Percentiles rank a stretch among this genome's conserved stretches.
Conservation (phyloP, 2,797 vertebrate species). For the Galaxias olidus region DNA sequence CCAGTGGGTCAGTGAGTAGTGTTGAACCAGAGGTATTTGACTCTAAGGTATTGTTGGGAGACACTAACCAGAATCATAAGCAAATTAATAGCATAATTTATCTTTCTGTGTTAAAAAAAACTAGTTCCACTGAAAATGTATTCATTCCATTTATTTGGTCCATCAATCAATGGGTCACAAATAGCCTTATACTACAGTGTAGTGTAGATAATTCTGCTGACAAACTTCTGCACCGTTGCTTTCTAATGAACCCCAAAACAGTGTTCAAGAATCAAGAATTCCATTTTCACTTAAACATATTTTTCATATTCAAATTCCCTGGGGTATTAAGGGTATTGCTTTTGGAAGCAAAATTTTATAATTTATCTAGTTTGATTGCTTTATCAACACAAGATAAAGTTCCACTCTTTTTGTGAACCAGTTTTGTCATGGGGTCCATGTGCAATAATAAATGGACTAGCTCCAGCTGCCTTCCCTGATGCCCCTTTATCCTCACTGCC, state of each 20-base stretch:
- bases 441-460: no score
- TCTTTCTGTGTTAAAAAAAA: background rate
- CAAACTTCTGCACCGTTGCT: constrained; percentile 20
- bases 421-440: no score
- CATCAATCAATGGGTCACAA: background rate
- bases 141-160: background rate
- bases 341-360: no score
- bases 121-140: background rate
- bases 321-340: background rate
- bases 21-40: constrained; percentile 47
- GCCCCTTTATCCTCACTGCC: no score
- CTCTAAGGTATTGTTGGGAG: constrained; percentile 47
- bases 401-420: no score
- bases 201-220: no score
- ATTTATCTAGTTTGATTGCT: constrained; percentile 8
- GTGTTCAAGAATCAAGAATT: constrained; percentile 2
- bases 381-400: constrained; percentile 48
- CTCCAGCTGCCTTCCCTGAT: no score
- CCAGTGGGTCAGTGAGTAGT: constrained; percentile 24
- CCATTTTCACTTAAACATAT: constrained; percentile 11
- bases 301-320: background rate
- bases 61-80: constrained; percentile 43
- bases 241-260: constrained; percentile 10
- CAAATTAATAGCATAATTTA: no score
- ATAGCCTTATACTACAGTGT: no score